These are phyloP conservation scores for Corythornis leucogaster DNA, from an alignment of 2,797 vertebrate species.

Conservation along the genomic window DNA sequence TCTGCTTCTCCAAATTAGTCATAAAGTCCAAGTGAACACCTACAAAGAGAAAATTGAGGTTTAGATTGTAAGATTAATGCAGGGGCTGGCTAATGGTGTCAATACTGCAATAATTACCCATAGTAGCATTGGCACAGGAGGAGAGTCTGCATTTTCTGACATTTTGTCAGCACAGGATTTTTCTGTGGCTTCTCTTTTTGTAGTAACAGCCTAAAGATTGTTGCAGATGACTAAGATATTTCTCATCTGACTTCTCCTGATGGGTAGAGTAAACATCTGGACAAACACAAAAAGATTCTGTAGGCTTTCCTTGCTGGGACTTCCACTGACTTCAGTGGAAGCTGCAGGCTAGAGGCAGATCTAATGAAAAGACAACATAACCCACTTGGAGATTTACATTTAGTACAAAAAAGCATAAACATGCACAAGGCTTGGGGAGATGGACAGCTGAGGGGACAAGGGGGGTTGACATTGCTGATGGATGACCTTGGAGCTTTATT, in stretches of 20 bases:
- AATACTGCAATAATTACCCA: neutral
- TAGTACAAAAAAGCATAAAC: neutral
- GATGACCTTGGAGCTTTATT: neutral
- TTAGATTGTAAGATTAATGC: neutral
- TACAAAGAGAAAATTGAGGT: neutral
- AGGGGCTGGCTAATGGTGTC: neutral
- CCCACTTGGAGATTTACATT: neutral
- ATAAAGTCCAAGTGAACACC: neutral
- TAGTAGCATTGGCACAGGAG: neutral
- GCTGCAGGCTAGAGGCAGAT: neutral
- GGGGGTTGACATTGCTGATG: neutral
- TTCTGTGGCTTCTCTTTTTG: neutral
- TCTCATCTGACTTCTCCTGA: conserved; percentile 10
- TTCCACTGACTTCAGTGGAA: neutral
- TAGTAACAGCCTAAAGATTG: neutral
- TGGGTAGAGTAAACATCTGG: neutral
- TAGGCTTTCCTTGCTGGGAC: neutral
- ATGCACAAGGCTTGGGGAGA: accelerated
- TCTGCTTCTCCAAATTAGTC: neutral
- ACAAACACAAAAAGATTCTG: neutral
- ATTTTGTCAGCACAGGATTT: neutral
- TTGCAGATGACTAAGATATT: neutral
- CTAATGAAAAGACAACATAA: neutral
- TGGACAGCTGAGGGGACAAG: neutral
- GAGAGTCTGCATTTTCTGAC: neutral